phyloP scores from a whole-genome alignment of 2,797 vertebrate genomes.

The Caiman crocodilus region DNA sequence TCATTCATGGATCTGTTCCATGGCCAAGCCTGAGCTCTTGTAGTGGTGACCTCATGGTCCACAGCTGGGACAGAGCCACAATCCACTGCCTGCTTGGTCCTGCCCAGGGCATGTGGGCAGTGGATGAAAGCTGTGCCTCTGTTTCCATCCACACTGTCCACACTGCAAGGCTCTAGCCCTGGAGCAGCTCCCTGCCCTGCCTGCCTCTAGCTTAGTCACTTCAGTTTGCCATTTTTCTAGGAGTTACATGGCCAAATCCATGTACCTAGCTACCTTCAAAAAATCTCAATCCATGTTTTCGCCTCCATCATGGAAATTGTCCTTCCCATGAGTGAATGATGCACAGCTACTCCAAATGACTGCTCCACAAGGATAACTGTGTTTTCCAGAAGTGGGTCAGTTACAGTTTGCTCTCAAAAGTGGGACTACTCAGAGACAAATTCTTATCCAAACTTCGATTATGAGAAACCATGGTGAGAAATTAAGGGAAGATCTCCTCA shows the following conservation, averaged over 20 bases:
- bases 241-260: background rate
- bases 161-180: no score
- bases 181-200: no score
- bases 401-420: background rate
- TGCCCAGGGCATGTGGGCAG: no score
- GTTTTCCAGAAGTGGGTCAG: background rate
- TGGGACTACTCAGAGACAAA: background rate
- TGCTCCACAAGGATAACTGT: background rate
- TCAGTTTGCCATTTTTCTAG: background rate
- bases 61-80: no score
- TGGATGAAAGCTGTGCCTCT: no score
- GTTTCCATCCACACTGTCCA: no score
- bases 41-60: no score
- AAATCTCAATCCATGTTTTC: background rate
- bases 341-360: background rate
- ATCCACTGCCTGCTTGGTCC: no score
- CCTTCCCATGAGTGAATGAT: background rate
- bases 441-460: background rate
- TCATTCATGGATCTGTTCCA: no score
- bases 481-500: background rate
- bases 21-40: no score
- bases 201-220: background rate
- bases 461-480: background rate
- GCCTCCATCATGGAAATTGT: background rate
- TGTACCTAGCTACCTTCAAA: background rate